Base-by-base conservation (phyloP, 2,888 invertebrate species). In the Adineta ricciae region DNA sequence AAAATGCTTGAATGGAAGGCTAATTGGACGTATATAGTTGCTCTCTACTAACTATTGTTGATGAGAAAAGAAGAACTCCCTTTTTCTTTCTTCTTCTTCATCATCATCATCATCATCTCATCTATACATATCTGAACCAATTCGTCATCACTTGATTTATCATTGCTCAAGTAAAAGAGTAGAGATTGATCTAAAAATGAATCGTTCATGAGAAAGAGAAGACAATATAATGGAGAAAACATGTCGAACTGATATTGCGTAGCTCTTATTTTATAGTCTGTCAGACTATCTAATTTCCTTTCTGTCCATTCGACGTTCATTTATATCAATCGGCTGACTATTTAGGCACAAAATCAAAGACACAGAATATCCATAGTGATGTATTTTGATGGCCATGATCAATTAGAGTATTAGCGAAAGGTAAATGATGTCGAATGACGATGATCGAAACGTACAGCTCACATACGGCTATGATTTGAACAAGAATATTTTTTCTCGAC, bases 91-190 rank as follows among this genome's bases (percentile, higher is more conserved):
- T n/a, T n/a, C 11, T 46, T 46, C 46, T 46, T 46, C 46, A 46
- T 46, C 46, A 46, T 50, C 50, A 50, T 50, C 50, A 50, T 19
- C 50, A 50, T 50, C 50, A 50, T 49, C 49, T 49, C 49, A 49
- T 16, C 64, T 64, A 64, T 32, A 64, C 32, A 14, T 64, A 64
- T 64, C 64, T 64, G 19, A 32, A 64, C 32, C 64, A 64, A 64
- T 64, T 64, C 64, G 64, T 64, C 64, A 64, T 64, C 64, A 64
- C 64, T 64, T 64, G 64, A 64, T 64, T 64, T 64, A 64, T 64
- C 64, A 64, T 64, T 32, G 64, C 32, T 64, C 64, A 32, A 64
- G 19, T 11, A 64, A 36, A 56, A 27, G 14, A 11, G 2, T 56
- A 56, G n/a, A 14, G n/a, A 64, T 64, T 16, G 16, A 64, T 64